A percentile compares a stretch with the other conserved stretches of the same genome.
Evolutionary conservation across 2,888 invertebrate species (phyloP).

Genomic region (Entomobrya proxima): DNA sequence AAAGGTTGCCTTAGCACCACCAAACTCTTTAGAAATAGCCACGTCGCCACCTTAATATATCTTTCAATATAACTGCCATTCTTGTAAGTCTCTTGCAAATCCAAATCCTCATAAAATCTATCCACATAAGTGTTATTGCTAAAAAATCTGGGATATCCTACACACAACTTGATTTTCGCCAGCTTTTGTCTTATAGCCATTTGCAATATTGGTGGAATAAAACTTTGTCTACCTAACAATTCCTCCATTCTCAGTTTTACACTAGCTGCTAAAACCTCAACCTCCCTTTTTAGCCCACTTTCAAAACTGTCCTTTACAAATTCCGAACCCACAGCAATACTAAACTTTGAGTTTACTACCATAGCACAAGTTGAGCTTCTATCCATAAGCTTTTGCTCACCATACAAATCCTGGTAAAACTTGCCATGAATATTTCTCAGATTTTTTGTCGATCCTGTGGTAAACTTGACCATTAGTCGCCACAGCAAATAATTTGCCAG

Average conservation of each 20-base stretch:
- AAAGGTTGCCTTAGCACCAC: slow-evolving; percentile 58
- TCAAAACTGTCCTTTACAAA: slow-evolving; percentile 65
- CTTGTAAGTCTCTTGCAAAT: neutral
- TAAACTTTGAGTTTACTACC: slow-evolving; percentile 66
- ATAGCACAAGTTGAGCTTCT: slow-evolving; percentile 66
- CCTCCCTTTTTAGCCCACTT: slow-evolving; percentile 60
- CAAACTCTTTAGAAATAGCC: slow-evolving; percentile 66
- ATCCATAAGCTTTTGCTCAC: slow-evolving; percentile 54
- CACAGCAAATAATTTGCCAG: slow-evolving; percentile 66
- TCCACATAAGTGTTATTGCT: slow-evolving; percentile 44
- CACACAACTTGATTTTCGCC: slow-evolving; percentile 59
- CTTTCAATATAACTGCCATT: slow-evolving; percentile 61
- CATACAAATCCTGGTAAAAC: slow-evolving; percentile 62
- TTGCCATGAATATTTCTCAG: slow-evolving; percentile 61
- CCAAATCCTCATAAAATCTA: slow-evolving; percentile 63
- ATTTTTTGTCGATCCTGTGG: slow-evolving; percentile 60
- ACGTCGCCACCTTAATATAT: slow-evolving; percentile 58
- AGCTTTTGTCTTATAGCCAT: slow-evolving; percentile 57
- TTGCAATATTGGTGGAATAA: slow-evolving; percentile 59
- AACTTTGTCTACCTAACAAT: slow-evolving; percentile 47
- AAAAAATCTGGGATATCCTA: slow-evolving; percentile 67
- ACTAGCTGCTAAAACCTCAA: slow-evolving; percentile 53
- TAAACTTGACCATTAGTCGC: slow-evolving; percentile 64
- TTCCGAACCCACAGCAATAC: slow-evolving; percentile 64
- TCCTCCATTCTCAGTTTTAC: slow-evolving; percentile 62